Evolutionary conservation across 2,113 vertebrate species (phyloP).

Genomic region (Centropus bengalensis): DNA sequence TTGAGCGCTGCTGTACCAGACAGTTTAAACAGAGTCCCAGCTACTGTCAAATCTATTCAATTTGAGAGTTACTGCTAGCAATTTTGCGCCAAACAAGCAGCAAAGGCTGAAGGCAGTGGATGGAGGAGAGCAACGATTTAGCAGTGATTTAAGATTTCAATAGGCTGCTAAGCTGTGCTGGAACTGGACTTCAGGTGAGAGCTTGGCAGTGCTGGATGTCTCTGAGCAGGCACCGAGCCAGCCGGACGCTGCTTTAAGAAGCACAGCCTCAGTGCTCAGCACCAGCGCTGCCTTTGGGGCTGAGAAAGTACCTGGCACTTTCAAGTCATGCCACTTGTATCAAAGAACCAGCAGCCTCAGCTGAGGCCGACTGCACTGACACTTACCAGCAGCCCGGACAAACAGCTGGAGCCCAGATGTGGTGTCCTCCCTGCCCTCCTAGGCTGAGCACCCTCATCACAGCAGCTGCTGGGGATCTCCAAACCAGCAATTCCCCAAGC

Average conservation of each 20-base stretch:
- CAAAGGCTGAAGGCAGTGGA: background rate
- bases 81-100: background rate
- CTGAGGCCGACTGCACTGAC: background rate
- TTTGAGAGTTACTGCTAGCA: background rate
- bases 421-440: background rate
- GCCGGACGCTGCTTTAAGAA: background rate
- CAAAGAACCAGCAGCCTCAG: background rate
- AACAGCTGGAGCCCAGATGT: background rate
- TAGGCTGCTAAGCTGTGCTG: background rate
- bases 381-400: background rate
- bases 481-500: background rate
- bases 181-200: background rate
- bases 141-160: background rate
- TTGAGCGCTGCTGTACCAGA: background rate
- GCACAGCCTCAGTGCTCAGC: background rate
- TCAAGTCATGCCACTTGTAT: background rate
- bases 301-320: background rate
- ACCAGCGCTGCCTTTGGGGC: background rate
- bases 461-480: background rate
- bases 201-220: background rate
- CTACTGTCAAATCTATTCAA: background rate
- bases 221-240: background rate
- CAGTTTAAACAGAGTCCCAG: background rate
- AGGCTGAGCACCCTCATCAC: background rate
- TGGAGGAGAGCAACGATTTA: background rate